Evolutionary conservation across 2,797 vertebrate species (phyloP).

Genomic region (Cyprinella venusta): DNA sequence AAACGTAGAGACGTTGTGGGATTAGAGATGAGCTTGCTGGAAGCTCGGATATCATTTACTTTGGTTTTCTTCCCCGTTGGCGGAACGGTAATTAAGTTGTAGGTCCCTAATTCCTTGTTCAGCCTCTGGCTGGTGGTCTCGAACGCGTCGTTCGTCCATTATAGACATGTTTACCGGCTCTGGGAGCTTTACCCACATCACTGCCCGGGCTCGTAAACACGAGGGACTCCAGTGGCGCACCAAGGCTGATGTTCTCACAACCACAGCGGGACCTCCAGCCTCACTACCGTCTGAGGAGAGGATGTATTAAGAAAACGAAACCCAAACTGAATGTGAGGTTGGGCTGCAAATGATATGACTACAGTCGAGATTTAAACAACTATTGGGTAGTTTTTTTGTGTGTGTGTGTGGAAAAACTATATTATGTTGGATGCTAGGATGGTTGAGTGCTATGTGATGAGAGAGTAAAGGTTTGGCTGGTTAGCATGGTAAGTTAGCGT

Average conservation of each 20-base stretch:
- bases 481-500: neutral
- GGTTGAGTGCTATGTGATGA: neutral
- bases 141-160: conserved; percentile 49
- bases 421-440: neutral
- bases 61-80: conserved; percentile 36
- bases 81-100: conserved; percentile 61
- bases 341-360: neutral
- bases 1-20: conserved; percentile 34
- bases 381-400: too few species aligned
- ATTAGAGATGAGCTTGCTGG: conserved; percentile 56
- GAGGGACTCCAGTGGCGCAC: neutral
- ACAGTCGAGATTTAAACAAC: neutral
- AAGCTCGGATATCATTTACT: conserved; percentile 28
- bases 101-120: conserved; percentile 57
- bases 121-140: conserved; percentile 60
- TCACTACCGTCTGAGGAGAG: neutral
- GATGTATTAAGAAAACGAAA: neutral
- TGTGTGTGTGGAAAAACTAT: too few species aligned
- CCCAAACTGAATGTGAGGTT: conserved; percentile 9
- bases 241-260: conserved; percentile 17
- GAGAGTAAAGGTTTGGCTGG: neutral
- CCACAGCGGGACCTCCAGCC: neutral
- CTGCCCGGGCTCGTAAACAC: conserved; percentile 26
- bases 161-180: conserved; percentile 63
- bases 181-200: conserved; percentile 56